phyloP scores from a whole-genome alignment of 2,797 vertebrate genomes.

The Nothura maculosa region DNA sequence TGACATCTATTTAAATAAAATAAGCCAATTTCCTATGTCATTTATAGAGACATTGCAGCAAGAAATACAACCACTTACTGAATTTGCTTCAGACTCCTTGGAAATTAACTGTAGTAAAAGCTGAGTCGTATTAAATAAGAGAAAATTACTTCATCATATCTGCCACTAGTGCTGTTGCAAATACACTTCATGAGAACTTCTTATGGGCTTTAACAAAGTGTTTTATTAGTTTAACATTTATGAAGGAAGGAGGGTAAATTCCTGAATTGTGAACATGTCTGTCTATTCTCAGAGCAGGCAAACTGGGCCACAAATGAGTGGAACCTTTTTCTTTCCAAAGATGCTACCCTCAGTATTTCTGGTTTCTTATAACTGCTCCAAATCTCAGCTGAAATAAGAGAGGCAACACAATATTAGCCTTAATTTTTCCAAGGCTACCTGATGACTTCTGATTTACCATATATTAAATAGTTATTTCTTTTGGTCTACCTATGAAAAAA shows the following conservation, averaged over 20 bases:
- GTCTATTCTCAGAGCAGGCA: background rate
- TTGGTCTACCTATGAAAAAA: background rate
- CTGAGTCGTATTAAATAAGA: background rate
- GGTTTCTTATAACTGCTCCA: background rate
- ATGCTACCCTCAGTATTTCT: background rate
- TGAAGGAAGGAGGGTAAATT: background rate
- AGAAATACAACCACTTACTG: constrained; percentile 64
- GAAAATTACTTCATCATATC: constrained; percentile 1
- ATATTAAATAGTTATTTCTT: background rate
- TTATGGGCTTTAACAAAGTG: background rate
- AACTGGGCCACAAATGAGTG: background rate
- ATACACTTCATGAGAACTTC: background rate
- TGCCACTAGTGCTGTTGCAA: background rate
- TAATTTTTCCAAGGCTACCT: background rate
- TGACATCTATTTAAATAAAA: constrained; percentile 69
- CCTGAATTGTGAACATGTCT: background rate
- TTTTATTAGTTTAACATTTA: background rate
- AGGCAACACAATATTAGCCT: background rate
- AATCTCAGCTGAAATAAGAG: background rate
- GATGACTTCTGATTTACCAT: background rate
- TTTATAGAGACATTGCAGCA: constrained; percentile 46
- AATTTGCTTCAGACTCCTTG: constrained; percentile 57
- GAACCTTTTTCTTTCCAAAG: background rate
- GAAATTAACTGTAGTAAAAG: constrained; percentile 56
- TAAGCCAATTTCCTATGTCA: constrained; percentile 27